Evolutionary conservation across 2,888 invertebrate genomes (phyloP).

Genomic region (Coenonympha arcania): DNA sequence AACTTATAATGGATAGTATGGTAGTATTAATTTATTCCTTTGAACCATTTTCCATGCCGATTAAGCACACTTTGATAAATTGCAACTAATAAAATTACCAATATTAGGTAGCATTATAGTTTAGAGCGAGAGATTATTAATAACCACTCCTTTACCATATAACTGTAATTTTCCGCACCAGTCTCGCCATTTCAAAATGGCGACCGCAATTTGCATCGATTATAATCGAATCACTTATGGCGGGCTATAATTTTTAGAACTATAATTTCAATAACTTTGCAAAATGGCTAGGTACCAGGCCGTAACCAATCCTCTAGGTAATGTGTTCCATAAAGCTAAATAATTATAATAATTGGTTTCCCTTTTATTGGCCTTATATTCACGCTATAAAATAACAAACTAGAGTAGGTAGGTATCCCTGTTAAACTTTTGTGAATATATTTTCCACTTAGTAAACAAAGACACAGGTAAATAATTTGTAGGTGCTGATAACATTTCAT

Average conservation of each 20-base stretch:
- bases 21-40: not conserved
- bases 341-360: too few species aligned
- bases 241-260: conserved; percentile 15
- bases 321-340: not conserved
- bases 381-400: too few species aligned
- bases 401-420: too few species aligned
- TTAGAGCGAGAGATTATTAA: conserved; percentile 17
- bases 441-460: too few species aligned
- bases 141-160: conserved; percentile 16
- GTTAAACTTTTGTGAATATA: too few species aligned
- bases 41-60: conserved; percentile 1
- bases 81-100: conserved; percentile 17
- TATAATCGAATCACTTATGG: conserved; percentile 29
- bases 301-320: not conserved
- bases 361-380: too few species aligned
- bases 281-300: not conserved
- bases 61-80: conserved; percentile 13
- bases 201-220: conserved; percentile 30
- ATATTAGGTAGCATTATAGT: conserved; percentile 18
- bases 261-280: conserved; percentile 10
- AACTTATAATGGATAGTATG: too few species aligned
- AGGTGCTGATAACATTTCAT: too few species aligned
- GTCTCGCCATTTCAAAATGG: conserved; percentile 22
- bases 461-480: too few species aligned
- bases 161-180: conserved; percentile 21